Percentiles rank a stretch among this genome's conserved stretches.
Evolutionary conservation across 1,140 invertebrate genomes (phyloP).

Genomic region (Bombus huntii): DNA sequence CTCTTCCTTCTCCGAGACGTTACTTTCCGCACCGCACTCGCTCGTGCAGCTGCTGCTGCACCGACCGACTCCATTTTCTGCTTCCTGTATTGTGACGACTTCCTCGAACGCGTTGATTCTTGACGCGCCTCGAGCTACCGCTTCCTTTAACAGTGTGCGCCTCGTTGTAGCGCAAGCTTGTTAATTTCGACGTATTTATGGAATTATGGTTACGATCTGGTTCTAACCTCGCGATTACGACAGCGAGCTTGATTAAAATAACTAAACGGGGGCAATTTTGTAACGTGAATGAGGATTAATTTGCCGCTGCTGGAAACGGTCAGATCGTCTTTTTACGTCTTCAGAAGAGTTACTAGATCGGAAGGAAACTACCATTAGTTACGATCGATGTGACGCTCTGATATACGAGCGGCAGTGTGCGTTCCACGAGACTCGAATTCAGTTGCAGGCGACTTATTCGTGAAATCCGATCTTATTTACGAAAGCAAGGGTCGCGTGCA

Average conservation of each 20-base stretch:
- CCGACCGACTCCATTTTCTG: constrained; percentile 20
- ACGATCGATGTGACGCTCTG: neutral
- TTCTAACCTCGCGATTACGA: neutral
- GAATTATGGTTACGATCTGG: neutral
- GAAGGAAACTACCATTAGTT: neutral
- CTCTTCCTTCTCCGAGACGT: neutral
- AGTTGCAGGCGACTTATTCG: too few relatives aligned
- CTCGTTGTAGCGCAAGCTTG: neutral
- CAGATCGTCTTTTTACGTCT: neutral
- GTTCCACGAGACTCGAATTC: neutral
- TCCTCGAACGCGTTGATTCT: constrained; percentile 20
- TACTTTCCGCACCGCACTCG: neutral
- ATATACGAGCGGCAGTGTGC: neutral
- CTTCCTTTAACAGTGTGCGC: neutral
- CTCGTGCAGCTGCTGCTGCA: neutral
- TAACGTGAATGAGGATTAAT: neutral
- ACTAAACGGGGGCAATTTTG: neutral
- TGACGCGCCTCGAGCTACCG: neutral
- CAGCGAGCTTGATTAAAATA: neutral
- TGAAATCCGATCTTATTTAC: constrained; percentile 6
- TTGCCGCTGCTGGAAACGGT: neutral
- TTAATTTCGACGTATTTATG: neutral
- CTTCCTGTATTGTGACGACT: constrained; percentile 42
- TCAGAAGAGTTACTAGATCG: neutral
- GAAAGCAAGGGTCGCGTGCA: neutral